Conservation (phyloP, 2,888 invertebrate species). For the Apodemia zela region DNA sequence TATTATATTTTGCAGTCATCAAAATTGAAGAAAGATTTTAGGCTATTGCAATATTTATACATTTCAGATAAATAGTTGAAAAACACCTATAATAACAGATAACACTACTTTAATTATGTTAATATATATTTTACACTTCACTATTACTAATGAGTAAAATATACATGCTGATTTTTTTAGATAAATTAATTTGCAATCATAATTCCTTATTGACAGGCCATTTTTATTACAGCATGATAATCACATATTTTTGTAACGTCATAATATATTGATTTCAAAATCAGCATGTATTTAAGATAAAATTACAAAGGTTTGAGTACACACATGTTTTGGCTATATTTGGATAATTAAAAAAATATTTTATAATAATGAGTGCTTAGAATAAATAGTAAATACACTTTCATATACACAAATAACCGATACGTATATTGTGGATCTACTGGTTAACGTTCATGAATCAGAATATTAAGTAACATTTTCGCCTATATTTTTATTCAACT, state of each 20-base stretch:
- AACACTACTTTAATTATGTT: background rate
- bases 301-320: background rate
- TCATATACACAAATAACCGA: too few species aligned
- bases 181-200: background rate
- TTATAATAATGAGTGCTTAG: too few species aligned
- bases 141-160: conserved; percentile 10
- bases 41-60: background rate
- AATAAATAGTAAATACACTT: too few species aligned
- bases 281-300: background rate
- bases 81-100: background rate
- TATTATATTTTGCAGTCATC: too few species aligned
- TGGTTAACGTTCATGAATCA: too few species aligned
- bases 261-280: background rate
- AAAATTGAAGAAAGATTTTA: background rate
- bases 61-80: background rate
- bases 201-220: background rate
- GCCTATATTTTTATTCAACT: too few species aligned
- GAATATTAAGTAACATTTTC: too few species aligned
- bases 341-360: too few species aligned
- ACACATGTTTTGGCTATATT: background rate
- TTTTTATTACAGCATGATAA: background rate
- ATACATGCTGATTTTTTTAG: conserved; percentile 5
- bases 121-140: conserved; percentile 7
- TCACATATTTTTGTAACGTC: background rate
- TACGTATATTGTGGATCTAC: too few species aligned